These are phyloP conservation scores for Tetragonula clypearis DNA, from an alignment of 1,140 invertebrate species.

Conservation along the genomic window DNA sequence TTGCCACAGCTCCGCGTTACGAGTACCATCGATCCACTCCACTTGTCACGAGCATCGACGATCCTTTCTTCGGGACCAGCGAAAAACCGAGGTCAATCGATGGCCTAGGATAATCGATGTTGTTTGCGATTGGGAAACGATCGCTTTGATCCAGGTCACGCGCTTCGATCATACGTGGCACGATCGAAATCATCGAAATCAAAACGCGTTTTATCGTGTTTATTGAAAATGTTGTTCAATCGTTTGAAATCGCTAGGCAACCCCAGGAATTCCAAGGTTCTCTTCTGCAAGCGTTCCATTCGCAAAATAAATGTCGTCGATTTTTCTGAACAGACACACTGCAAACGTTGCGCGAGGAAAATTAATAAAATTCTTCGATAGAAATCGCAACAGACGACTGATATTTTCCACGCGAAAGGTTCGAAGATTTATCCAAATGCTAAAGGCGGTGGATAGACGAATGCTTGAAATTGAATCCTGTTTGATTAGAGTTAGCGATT, in stretches of 20 bases:
- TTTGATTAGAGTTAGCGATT: no score
- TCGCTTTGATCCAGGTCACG: slow-evolving; percentile 48
- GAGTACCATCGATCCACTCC: slow-evolving; percentile 35
- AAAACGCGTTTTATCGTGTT: no score
- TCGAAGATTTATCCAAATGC: no score
- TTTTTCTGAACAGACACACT: no score
- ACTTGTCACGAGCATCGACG: slow-evolving; percentile 47
- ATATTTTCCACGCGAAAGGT: no score
- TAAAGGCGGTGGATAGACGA: no score
- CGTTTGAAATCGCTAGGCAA: no score
- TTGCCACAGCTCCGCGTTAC: slow-evolving; percentile 6
- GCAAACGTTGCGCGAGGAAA: no score
- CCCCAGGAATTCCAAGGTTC: background rate
- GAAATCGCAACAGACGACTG: no score
- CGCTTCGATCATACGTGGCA: slow-evolving; percentile 1
- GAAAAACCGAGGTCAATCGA: slow-evolving; percentile 36
- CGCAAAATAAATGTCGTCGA: no score
- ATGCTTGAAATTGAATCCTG: no score
- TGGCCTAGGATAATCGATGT: slow-evolving; percentile 19
- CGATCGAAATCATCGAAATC: slow-evolving; percentile 3
- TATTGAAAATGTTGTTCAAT: background rate
- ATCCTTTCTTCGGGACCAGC: background rate
- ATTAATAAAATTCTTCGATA: no score
- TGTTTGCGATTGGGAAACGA: slow-evolving; percentile 61
- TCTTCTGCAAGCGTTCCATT: background rate